Evolutionary conservation across 2,797 vertebrate genomes (phyloP), one percentile per base, ranked within the genome.

Genomic region (Ceryle rudis): DNA sequence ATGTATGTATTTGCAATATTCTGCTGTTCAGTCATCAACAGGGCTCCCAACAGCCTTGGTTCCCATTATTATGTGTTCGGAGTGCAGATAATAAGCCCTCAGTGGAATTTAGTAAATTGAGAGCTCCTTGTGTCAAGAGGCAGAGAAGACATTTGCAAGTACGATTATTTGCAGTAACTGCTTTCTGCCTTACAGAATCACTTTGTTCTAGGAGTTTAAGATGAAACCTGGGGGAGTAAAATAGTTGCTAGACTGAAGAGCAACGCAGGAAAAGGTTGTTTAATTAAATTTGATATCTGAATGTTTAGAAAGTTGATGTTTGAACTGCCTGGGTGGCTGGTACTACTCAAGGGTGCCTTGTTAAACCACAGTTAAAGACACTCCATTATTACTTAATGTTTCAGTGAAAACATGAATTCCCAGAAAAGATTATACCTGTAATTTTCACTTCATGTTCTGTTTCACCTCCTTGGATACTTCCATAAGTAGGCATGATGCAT

Each of bases 41-140:
- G n/a, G 55, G 82, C 51, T 95, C 89, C 89, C 80, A 70, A 37
- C 58, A 77, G 73, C 83, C 81, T 23, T 25, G 44, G 78, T 57
- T 64, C 71, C 83, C 81, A 41, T 92, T 81, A 69, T 62, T 52
- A 6, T 41, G n/a, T 58, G 72, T 57, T 89, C 5, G 14, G 73
- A 94, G 84, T 58, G 61, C 82, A 88, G 92, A 95, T 97, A 97
- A 97, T 84, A 92, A 96, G 69, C 23, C 62, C 94, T 62, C 82
- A 0, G 1, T 11, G 72, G 91, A 95, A 92, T 93, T 95, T 52
- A 62, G 84, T 25, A 74, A 83, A 89, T 87, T 79, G 92, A 93
- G 88, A 93, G 92, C 88, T 92, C 71, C 94, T 93, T 96, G 80
- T 96, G 90, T 96, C 93, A 96, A 89, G 52, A 95, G 80, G 92